Percentiles rank a stretch among this genome's conserved stretches.
phyloP scores from a whole-genome alignment of 2,888 invertebrate genomes.

The Phania funesta region DNA sequence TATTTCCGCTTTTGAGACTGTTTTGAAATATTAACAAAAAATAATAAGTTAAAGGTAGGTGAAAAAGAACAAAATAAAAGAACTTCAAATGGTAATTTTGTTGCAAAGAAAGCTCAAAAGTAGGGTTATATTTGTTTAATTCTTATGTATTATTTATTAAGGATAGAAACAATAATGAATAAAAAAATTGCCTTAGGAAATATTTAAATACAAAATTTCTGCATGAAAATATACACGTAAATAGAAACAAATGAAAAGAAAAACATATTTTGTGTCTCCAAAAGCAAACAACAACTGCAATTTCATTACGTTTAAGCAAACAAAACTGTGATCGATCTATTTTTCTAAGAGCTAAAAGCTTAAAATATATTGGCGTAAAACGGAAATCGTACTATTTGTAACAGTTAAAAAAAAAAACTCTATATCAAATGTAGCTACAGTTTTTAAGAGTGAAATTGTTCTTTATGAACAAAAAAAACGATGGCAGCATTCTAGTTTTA shows the following conservation, averaged over 20 bases:
- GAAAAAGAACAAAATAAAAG: conserved; percentile 6
- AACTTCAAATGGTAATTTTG: conserved; percentile 30
- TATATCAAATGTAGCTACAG: no score
- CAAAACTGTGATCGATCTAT: not conserved
- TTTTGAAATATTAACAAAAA: conserved; percentile 19
- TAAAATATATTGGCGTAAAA: not conserved
- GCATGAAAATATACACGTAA: conserved; percentile 30
- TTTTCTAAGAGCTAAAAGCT: conserved; percentile 15
- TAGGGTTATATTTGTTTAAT: not conserved
- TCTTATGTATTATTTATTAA: not conserved
- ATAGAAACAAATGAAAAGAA: not conserved
- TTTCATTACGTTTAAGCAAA: not conserved
- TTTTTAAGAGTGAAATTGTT: no score
- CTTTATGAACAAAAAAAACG: no score
- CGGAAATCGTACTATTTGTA: not conserved
- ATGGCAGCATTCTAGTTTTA: no score
- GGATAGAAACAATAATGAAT: not conserved
- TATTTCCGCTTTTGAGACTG: conserved; percentile 53
- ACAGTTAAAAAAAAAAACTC: no score
- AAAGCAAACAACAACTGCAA: not conserved
- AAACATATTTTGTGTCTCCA: not conserved
- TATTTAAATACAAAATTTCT: not conserved
- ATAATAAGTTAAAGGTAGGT: conserved; percentile 1
- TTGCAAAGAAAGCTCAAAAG: conserved; percentile 23
- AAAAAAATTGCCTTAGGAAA: conserved; percentile 1